These are phyloP conservation scores for Phaenicophaeus curvirostris DNA, from an alignment of 2,797 vertebrate species.

Conservation along the genomic window DNA sequence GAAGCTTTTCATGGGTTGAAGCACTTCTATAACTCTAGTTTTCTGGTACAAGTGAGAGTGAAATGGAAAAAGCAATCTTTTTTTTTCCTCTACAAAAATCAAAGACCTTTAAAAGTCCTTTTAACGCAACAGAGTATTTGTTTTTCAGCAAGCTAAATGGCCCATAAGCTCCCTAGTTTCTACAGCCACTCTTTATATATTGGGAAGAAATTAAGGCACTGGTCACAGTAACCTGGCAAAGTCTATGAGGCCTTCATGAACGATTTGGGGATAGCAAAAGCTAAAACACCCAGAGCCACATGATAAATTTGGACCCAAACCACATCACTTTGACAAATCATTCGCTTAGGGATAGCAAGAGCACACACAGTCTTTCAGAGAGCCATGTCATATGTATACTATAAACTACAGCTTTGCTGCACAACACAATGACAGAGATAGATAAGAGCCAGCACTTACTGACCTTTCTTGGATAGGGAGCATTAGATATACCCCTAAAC, in stretches of 20 bases:
- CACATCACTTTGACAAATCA: not conserved
- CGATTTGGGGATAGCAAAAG: not conserved
- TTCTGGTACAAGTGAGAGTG: not conserved
- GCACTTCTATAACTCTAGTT: not conserved
- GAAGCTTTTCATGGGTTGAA: not conserved
- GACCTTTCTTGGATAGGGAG: not conserved
- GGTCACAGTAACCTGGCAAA: not conserved
- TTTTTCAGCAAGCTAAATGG: not conserved
- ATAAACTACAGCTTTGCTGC: not conserved
- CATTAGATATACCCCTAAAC: not conserved
- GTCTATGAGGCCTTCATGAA: not conserved
- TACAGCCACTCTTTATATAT: not conserved
- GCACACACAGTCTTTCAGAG: not conserved
- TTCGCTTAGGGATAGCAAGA: not conserved
- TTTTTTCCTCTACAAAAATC: not conserved
- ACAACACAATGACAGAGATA: not conserved
- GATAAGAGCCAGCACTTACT: not conserved
- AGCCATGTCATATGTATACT: rapidly evolving
- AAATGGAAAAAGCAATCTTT: not conserved
- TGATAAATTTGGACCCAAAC: not conserved
- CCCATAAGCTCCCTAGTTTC: not conserved
- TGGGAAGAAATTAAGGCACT: not conserved
- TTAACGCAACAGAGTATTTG: not conserved
- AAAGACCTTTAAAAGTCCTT: not conserved
- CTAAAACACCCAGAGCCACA: not conserved